These are phyloP conservation scores for Stegodyphus dumicola DNA, from an alignment of 1,140 invertebrate genomes.

Conservation along the genomic window DNA sequence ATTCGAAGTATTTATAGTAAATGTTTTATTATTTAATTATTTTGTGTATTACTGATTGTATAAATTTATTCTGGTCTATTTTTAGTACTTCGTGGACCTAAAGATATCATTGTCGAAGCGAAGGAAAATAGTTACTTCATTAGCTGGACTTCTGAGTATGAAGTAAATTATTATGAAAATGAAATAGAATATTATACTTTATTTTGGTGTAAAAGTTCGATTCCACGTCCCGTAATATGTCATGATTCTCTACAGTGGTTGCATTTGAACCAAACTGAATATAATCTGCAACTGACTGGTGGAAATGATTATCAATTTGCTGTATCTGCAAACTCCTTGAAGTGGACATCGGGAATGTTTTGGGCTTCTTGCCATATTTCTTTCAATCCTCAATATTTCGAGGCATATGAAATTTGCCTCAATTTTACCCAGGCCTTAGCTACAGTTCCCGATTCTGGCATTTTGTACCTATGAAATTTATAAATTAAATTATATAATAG, in stretches of 20 bases:
- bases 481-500: too few relatives aligned
- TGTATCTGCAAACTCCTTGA: not conserved
- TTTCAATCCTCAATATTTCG: conserved; percentile 1
- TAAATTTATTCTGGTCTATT: not conserved
- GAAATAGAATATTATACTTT: not conserved
- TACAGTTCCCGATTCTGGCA: too few relatives aligned
- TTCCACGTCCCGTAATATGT: conserved; percentile 11
- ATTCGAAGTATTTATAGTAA: too few relatives aligned
- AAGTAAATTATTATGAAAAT: too few relatives aligned
- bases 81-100: conserved; percentile 32
- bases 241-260: conserved; percentile 8
- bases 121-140: too few relatives aligned
- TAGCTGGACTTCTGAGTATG: too few relatives aligned
- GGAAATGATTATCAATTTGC: conserved; percentile 39
- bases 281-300: not conserved
- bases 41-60: too few relatives aligned
- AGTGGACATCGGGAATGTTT: conserved; percentile 31
- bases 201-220: conserved; percentile 32
- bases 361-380: conserved; percentile 45
- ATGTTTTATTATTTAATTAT: too few relatives aligned
- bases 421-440: too few relatives aligned
- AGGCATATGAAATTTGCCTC: too few relatives aligned
- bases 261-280: not conserved
- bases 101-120: conserved; percentile 15
- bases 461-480: too few relatives aligned